Conservation (phyloP, 2,797 vertebrate genomes). For the Microtus californicus region DNA sequence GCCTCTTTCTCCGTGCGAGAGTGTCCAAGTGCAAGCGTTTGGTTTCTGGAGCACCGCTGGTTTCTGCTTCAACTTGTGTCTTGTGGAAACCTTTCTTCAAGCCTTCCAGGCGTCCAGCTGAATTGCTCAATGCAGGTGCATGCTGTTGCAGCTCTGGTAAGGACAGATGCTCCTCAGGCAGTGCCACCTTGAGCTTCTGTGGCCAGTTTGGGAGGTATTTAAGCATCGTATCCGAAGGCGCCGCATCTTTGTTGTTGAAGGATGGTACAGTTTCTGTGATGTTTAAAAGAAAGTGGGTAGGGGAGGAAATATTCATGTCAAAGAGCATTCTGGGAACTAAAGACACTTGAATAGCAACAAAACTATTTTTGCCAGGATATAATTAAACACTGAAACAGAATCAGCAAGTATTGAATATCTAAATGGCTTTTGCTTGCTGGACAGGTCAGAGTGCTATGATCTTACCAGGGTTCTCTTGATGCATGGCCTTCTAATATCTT, state of each 20-base stretch:
- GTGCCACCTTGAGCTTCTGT: not conserved
- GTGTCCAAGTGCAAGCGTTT: slow-evolving; percentile 77
- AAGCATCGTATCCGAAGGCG: not conserved
- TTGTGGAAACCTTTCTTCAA: not conserved
- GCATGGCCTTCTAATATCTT: not conserved
- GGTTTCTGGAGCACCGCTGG: slow-evolving; percentile 21
- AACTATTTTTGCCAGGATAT: not conserved
- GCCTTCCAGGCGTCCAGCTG: not conserved
- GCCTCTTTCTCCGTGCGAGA: slow-evolving; percentile 88
- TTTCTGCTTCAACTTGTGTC: not conserved
- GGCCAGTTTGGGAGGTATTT: not conserved
- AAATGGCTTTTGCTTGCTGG: not conserved
- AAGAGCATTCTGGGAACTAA: not conserved
- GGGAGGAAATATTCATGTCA: not conserved
- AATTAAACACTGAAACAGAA: slow-evolving; percentile 20
- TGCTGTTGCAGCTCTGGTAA: not conserved
- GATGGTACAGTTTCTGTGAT: slow-evolving; percentile 42
- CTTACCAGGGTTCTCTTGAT: not conserved
- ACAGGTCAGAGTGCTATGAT: not conserved
- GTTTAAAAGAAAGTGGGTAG: not conserved
- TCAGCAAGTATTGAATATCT: not conserved
- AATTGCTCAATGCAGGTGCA: not conserved
- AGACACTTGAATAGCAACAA: not conserved
- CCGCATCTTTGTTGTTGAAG: not conserved
- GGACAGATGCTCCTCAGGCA: not conserved